Conservation (phyloP, 2,888 invertebrate genomes). For the Syrista parreyssii region DNA sequence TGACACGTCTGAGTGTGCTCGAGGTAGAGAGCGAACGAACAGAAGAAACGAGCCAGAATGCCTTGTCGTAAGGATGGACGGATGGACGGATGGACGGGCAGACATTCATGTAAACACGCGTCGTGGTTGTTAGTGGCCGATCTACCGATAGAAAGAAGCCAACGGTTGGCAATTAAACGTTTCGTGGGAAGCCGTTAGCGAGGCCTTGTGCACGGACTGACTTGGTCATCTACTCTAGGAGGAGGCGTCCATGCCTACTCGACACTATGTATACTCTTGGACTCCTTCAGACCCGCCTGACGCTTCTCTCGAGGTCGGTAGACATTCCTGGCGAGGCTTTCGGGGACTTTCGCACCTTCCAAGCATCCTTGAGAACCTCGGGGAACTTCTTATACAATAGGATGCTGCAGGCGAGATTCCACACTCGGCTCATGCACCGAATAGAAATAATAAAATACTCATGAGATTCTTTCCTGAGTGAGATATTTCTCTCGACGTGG, state of each 20-base stretch:
- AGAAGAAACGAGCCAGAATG: not conserved
- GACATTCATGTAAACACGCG: conserved; percentile 39
- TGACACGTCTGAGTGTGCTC: conserved; percentile 10
- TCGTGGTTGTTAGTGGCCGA: conserved; percentile 32
- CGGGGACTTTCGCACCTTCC: not conserved
- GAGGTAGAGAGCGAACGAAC: conserved; percentile 2
- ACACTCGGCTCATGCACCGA: not conserved
- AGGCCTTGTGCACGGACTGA: conserved; percentile 3
- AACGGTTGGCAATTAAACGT: conserved; percentile 37
- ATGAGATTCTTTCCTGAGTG: not conserved
- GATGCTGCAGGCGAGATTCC: not conserved
- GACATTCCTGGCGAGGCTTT: not conserved
- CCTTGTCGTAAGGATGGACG: not conserved
- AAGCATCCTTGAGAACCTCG: not conserved
- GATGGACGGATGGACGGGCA: conserved; percentile 1
- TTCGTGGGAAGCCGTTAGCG: conserved; percentile 30
- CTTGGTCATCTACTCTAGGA: not conserved
- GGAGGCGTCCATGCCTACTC: not conserved
- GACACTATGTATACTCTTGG: not conserved
- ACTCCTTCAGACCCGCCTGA: not conserved
- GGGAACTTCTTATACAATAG: not conserved
- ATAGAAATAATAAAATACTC: not conserved
- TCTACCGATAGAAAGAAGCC: conserved; percentile 36
- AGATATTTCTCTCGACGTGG: conserved; percentile 52
- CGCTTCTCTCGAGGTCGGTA: not conserved